phyloP scores from a whole-genome alignment of 2,888 invertebrate species.

The Athalia cordata region DNA sequence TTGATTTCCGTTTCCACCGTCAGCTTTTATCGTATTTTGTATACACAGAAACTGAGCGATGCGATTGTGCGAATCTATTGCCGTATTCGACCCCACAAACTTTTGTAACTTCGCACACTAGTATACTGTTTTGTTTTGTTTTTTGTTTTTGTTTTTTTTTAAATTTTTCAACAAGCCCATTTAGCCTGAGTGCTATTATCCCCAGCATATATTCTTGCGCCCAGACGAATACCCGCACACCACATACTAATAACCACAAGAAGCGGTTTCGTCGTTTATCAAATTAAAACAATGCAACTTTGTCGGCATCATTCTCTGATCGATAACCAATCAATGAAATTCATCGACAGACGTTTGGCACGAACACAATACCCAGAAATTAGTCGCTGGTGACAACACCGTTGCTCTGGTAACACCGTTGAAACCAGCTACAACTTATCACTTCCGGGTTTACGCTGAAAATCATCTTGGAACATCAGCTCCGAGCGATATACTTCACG shows the following conservation, averaged over 20 bases:
- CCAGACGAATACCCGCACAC: background rate
- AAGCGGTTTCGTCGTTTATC: background rate
- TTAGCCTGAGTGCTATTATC: constrained; percentile 7
- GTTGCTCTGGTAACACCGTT: constrained; percentile 76
- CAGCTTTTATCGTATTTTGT: background rate
- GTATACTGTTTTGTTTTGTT: background rate
- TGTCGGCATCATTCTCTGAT: background rate
- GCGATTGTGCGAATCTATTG: background rate
- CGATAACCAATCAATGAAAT: constrained; percentile 15
- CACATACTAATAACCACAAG: too few species aligned
- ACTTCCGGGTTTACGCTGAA: constrained; percentile 78
- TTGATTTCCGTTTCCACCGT: background rate
- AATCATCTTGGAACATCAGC: constrained; percentile 79
- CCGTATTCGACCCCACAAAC: background rate
- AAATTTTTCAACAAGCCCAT: constrained; percentile 1
- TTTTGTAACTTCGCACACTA: constrained; percentile 1
- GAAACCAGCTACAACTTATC: constrained; percentile 78
- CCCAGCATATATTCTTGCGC: background rate
- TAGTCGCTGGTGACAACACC: constrained; percentile 76
- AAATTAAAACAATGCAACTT: background rate
- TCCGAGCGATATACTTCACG: constrained; percentile 77
- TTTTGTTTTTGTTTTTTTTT: background rate
- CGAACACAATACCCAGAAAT: constrained; percentile 77
- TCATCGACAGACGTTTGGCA: constrained; percentile 76
- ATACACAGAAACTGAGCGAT: background rate